Percentiles rank a stretch among this genome's conserved stretches.
These are phyloP conservation scores for Physeter macrocephalus DNA, from an alignment of 2,113 vertebrate species.

Conservation along the genomic window DNA sequence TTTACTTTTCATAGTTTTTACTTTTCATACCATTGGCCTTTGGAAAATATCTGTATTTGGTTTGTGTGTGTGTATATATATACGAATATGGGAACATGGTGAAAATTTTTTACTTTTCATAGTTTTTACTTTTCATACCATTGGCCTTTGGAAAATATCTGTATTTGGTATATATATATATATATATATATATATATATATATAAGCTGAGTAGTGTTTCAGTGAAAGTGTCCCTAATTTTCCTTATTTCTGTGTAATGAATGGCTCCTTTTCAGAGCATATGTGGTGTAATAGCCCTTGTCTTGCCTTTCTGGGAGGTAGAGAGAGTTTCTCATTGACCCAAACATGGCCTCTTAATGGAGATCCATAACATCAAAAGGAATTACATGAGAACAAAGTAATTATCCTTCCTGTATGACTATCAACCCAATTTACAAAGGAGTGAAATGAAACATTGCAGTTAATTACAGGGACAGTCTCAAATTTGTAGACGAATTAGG, in stretches of 20 bases:
- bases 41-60: background rate
- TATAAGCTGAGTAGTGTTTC: background rate
- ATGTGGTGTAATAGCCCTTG: background rate
- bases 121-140: background rate
- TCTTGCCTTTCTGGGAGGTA: background rate
- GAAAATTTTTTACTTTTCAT: background rate
- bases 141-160: background rate
- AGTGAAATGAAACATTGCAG: conserved; percentile 49
- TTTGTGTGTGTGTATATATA: no score
- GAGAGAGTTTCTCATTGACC: background rate
- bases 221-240: background rate
- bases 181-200: no score
- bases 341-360: conserved; percentile 28
- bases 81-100: background rate
- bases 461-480: conserved; percentile 60
- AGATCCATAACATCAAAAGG: conserved; percentile 61
- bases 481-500: conserved; percentile 45
- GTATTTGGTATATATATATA: background rate
- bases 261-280: background rate
- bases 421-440: conserved; percentile 55
- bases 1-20: background rate
- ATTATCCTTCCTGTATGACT: conserved; percentile 59
- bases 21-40: background rate
- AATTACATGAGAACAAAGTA: conserved; percentile 58
- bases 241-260: background rate